phyloP scores from a whole-genome alignment of 2,888 invertebrate genomes.

The Drosophila anomalata region DNA sequence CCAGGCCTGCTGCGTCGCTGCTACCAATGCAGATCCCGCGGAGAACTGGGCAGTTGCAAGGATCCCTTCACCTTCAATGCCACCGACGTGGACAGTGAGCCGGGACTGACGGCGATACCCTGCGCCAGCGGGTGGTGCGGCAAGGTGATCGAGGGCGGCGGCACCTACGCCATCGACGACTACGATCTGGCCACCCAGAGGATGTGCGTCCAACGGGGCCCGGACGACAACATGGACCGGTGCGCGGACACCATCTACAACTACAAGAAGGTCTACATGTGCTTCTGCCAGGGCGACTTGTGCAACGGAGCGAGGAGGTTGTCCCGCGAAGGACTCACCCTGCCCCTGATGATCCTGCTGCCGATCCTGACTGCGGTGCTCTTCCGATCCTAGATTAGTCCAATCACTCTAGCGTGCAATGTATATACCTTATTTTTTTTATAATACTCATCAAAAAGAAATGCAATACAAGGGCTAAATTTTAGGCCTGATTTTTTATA shows the following conservation, averaged over 20 bases:
- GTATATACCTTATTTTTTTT: conserved; percentile 14
- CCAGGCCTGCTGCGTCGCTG: conserved; percentile 90
- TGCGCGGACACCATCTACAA: conserved; percentile 94
- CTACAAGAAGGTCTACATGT: conserved; percentile 93
- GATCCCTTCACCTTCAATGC: conserved; percentile 93
- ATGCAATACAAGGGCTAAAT: conserved; percentile 6
- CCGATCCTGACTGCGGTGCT: conserved; percentile 3
- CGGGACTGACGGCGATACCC: conserved; percentile 90
- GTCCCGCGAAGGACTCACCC: not conserved
- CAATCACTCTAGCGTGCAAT: conserved; percentile 3
- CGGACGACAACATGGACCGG: conserved; percentile 95
- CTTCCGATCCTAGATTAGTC: conserved; percentile 3
- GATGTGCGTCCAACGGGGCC: conserved; percentile 93
- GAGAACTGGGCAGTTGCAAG: conserved; percentile 94
- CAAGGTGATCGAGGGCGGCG: conserved; percentile 93
- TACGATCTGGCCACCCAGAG: conserved; percentile 94
- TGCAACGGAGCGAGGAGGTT: conserved; percentile 86
- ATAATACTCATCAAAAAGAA: conserved; percentile 17
- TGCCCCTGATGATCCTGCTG: not conserved
- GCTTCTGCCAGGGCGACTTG: conserved; percentile 95
- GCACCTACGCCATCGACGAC: conserved; percentile 91
- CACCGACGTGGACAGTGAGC: conserved; percentile 89
- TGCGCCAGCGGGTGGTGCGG: conserved; percentile 95
- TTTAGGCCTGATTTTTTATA: not conserved
- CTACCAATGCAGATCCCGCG: conserved; percentile 93